A percentile compares a stretch with the other conserved stretches of the same genome.
Evolutionary conservation across 2,888 invertebrate genomes (phyloP).

Genomic region (Hirtodrosophila alboralis): DNA sequence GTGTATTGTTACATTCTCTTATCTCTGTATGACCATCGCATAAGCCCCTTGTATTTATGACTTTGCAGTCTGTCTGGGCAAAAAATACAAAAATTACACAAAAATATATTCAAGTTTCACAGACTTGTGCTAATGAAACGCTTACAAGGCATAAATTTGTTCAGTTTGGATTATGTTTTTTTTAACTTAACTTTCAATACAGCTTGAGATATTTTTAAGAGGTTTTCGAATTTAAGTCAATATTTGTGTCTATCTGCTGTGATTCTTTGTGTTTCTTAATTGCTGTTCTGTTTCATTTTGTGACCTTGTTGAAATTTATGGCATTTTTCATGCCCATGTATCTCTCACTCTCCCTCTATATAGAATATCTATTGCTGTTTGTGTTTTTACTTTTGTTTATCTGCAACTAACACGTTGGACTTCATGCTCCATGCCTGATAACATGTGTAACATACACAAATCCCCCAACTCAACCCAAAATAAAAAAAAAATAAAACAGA

Average conservation of each 20-base stretch:
- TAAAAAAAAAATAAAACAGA: no score
- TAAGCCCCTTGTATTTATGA: slow-evolving; percentile 20
- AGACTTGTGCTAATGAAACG: slow-evolving; percentile 50
- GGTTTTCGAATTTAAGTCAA: slow-evolving; percentile 46
- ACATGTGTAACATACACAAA: slow-evolving; percentile 55
- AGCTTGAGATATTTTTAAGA: slow-evolving; percentile 14
- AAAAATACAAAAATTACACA: slow-evolving; percentile 4
- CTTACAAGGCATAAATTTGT: slow-evolving; percentile 46
- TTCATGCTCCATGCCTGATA: slow-evolving; percentile 42
- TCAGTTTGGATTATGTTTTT: slow-evolving; percentile 10
- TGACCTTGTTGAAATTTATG: slow-evolving; percentile 73
- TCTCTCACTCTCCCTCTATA: slow-evolving; percentile 24
- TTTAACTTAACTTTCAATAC: slow-evolving; percentile 21
- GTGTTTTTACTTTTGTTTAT: slow-evolving; percentile 57
- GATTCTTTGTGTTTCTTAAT: slow-evolving; percentile 57
- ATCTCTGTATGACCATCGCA: slow-evolving; percentile 19
- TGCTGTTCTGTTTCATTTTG: slow-evolving; percentile 48
- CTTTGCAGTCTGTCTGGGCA: slow-evolving; percentile 17
- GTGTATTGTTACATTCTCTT: slow-evolving; percentile 32
- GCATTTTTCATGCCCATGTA: slow-evolving; percentile 38
- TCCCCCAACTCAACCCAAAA: no score
- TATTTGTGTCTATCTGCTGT: slow-evolving; percentile 43
- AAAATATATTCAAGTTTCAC: slow-evolving; percentile 16
- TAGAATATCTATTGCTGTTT: slow-evolving; percentile 10
- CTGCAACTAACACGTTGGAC: slow-evolving; percentile 58